Percentiles rank a stretch among this genome's conserved stretches.
These are phyloP conservation scores for Paracentrotus lividus DNA, from an alignment of 53 echinoderm and acorn worm species.

Conservation along the genomic window DNA sequence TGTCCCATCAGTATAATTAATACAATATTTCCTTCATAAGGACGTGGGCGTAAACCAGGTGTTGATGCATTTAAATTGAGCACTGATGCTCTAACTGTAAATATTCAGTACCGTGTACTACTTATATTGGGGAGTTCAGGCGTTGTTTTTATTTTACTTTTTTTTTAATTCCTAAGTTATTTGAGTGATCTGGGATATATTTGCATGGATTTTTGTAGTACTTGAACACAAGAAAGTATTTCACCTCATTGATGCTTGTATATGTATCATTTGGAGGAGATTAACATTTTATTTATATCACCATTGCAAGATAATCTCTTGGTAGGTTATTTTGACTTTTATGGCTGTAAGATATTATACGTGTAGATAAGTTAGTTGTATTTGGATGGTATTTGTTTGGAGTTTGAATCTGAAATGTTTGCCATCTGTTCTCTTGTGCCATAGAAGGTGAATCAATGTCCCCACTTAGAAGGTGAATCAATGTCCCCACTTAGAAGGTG, in stretches of 20 bases:
- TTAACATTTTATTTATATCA: slow-evolving; percentile 22
- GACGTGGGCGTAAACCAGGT: not conserved
- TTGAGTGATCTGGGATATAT: slow-evolving; percentile 46
- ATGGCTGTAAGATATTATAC: slow-evolving; percentile 43
- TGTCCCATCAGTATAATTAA: not conserved
- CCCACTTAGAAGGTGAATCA: not conserved
- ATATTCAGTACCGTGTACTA: slow-evolving; percentile 54
- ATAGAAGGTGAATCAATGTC: not conserved
- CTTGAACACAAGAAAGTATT: slow-evolving; percentile 25
- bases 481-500: not conserved
- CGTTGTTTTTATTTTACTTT: not conserved
- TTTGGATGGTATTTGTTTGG: not conserved
- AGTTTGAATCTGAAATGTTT: slow-evolving; percentile 31
- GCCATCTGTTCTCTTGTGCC: not conserved
- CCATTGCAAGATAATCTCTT: not conserved
- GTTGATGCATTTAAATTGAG: slow-evolving; percentile 5
- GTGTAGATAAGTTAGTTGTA: slow-evolving; percentile 7
- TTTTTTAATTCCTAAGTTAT: slow-evolving; percentile 34
- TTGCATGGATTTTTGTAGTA: slow-evolving; percentile 46
- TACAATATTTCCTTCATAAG: not conserved
- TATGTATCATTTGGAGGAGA: not conserved
- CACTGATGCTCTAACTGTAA: not conserved
- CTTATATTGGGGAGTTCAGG: slow-evolving; percentile 35
- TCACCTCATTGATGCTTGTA: not conserved
- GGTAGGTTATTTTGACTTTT: not conserved